Base-by-base conservation (phyloP, 2,888 invertebrate genomes). In the Ormyrus pomaceus region DNA sequence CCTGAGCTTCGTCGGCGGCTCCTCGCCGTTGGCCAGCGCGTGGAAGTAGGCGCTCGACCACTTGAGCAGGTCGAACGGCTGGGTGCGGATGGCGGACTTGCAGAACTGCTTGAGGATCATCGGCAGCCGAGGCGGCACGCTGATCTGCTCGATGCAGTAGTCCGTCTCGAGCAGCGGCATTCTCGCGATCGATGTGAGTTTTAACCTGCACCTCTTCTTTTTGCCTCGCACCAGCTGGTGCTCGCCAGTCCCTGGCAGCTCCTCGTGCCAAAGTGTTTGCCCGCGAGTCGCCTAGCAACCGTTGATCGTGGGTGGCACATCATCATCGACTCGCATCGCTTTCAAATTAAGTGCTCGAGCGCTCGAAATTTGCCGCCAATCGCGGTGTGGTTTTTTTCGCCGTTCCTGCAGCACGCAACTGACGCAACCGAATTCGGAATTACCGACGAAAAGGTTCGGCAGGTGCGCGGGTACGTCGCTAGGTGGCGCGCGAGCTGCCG, bases 31-130 rank as follows among this genome's bases (percentile, higher is more conserved):
- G 0, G 96, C 94, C 83, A 97, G 90, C 0, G 96, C 96, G 64
- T 94, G 93, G 91, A 97, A 97, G 89, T 96, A 96, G 9, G 95
- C 94, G 46, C 93, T 94, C 0, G 97, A 96, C 98, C 98, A 98
- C 83, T 91, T 92, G 0, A 97, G 92, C 0, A 98, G 92, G 91
- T 97, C 97, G 84, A 94, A 94, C 0, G 97, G 98, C 88, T 98
- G 97, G 4, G 97, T 97, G 86, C 96, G 93, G 78, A 98, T 97
- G 0, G 97, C 97, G 53, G 97, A 97, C 92, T 97, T 97, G 62
- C 97, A 96, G 87, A 95, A 98, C 87, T 96, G 95, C 89, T 97
- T 96, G 76, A 97, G 91, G 71, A 97, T 94, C 87, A 95, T 94
- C 0, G 97, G 97, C 86, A 96, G 94, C 84, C 94, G 94, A 0